These are phyloP conservation scores for Arrhamphus sclerolepis DNA, from an alignment of 2,797 vertebrate genomes.

Conservation along the genomic window DNA sequence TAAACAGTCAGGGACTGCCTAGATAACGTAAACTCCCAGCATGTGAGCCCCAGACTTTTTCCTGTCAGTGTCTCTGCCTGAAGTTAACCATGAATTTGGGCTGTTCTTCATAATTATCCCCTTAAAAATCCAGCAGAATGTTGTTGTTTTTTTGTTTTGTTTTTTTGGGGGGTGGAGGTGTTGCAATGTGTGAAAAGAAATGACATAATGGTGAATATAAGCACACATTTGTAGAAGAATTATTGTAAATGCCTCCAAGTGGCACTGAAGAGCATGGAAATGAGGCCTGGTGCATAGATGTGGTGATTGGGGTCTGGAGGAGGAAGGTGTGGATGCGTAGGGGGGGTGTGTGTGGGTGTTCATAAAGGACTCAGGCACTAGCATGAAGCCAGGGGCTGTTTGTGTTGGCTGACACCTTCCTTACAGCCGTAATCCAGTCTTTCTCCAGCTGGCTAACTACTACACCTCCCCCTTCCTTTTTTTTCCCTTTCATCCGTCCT, in stretches of 20 bases:
- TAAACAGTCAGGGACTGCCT: conserved; percentile 58
- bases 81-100: conserved; percentile 23
- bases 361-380: conserved; percentile 65
- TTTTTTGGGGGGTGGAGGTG: too few species aligned
- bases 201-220: too few species aligned
- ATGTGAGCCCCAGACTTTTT: conserved; percentile 69
- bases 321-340: conserved; percentile 38
- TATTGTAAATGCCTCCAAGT: too few species aligned
- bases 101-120: conserved; percentile 16
- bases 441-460: conserved; percentile 69
- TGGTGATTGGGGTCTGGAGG: conserved; percentile 15
- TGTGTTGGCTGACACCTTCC: conserved; percentile 78
- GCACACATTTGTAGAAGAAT: too few species aligned
- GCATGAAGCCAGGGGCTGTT: conserved; percentile 67
- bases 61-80: conserved; percentile 38
- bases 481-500: not conserved
- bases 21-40: conserved; percentile 72
- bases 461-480: conserved; percentile 49
- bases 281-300: conserved; percentile 28
- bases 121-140: not conserved
- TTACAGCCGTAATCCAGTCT: conserved; percentile 75
- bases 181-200: too few species aligned
- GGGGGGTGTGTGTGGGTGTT: conserved; percentile 25
- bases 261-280: not conserved
- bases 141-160: too few species aligned